These are phyloP conservation scores for Phrynosoma blainvillii DNA, from an alignment of 2,113 vertebrate species.

Conservation along the genomic window DNA sequence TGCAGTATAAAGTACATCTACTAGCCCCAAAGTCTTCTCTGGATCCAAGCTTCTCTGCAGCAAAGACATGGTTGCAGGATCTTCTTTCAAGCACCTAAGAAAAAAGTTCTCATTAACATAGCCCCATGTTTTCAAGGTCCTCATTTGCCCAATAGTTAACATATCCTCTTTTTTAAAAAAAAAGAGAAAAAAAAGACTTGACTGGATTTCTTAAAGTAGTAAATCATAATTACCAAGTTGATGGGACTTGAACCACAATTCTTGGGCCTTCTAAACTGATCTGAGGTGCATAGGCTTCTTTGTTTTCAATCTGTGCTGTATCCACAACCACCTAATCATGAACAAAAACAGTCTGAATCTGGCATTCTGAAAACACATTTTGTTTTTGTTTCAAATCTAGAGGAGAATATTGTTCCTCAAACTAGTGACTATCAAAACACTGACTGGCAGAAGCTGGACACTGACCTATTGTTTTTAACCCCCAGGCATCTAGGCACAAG, in stretches of 20 bases:
- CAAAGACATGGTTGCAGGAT: constrained; percentile 98
- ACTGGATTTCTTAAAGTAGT: background rate
- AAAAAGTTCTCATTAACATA: background rate
- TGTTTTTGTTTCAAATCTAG: background rate
- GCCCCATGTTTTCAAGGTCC: background rate
- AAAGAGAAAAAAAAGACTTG: background rate
- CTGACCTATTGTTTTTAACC: background rate
- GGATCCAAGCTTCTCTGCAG: constrained; percentile 96
- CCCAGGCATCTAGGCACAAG: background rate
- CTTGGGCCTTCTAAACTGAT: constrained; percentile 94
- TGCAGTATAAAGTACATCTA: constrained; percentile 96
- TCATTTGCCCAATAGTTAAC: background rate
- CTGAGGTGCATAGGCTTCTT: constrained; percentile 97
- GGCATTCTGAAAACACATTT: background rate
- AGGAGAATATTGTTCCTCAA: background rate
- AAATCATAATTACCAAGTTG: constrained; percentile 88
- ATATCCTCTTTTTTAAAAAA: background rate
- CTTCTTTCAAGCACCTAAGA: constrained; percentile 97
- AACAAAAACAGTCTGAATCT: constrained; percentile 18
- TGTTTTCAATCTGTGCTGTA: constrained; percentile 98
- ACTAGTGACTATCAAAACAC: background rate
- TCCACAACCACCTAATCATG: constrained; percentile 92
- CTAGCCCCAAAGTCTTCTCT: constrained; percentile 95
- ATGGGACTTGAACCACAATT: constrained; percentile 97
- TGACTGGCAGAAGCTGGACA: background rate